Percentiles rank a stretch among this genome's conserved stretches.
Evolutionary conservation across 2,888 invertebrate genomes (phyloP).

Genomic region (Pachliopta kotzebuea): DNA sequence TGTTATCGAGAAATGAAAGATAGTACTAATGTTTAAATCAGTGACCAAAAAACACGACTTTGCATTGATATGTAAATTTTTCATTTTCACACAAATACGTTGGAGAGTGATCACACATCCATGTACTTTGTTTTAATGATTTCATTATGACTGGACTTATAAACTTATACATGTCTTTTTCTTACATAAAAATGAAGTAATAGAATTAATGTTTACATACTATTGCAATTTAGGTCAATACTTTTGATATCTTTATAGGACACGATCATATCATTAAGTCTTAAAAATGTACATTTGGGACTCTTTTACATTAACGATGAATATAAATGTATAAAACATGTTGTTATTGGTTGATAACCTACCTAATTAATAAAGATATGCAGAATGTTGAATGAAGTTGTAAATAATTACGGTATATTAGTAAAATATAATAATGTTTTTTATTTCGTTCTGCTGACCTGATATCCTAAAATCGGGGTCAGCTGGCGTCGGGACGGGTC

Average conservation of each 20-base stretch:
- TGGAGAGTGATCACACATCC: too few species aligned
- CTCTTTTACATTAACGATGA: not conserved
- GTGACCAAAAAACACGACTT: not conserved
- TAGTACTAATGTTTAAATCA: too few species aligned
- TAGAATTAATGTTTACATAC: not conserved
- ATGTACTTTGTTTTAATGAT: too few species aligned
- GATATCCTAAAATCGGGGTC: conserved; percentile 73
- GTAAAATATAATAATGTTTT: not conserved
- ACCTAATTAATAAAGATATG: not conserved
- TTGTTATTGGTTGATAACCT: too few species aligned
- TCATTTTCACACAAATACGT: not conserved
- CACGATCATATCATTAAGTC: not conserved
- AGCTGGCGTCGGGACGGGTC: conserved; percentile 64
- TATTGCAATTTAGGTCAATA: not conserved
- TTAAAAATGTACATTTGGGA: not conserved
- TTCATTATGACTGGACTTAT: too few species aligned
- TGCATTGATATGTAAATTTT: not conserved
- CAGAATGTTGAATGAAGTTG: not conserved
- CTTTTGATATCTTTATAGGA: conserved; percentile 1
- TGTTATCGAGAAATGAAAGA: not conserved
- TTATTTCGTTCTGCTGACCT: conserved; percentile 47
- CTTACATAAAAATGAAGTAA: not conserved
- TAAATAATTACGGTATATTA: not conserved
- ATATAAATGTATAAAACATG: not conserved
- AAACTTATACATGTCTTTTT: too few species aligned